A percentile compares a stretch with the other conserved stretches of the same genome.
Conservation (phyloP, 1,140 invertebrate species). For the Gryllus bimaculatus region DNA sequence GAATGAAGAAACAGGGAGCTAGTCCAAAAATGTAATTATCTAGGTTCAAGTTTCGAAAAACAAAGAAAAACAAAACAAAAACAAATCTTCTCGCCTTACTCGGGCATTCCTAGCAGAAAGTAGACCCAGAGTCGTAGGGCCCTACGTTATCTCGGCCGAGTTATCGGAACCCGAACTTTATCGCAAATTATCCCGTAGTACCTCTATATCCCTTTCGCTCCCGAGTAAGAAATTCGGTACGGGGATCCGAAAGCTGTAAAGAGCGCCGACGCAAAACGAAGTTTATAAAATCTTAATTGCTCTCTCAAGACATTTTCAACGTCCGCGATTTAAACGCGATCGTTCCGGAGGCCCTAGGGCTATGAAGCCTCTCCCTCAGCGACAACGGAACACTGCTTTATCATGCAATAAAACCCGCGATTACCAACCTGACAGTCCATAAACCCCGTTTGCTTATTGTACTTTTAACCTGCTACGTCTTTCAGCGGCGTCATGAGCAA, state of each 20-base stretch:
- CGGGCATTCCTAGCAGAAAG: too few species aligned
- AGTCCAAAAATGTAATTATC: too few species aligned
- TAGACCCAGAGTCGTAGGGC: too few species aligned
- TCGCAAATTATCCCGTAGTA: background rate
- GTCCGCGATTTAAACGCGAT: background rate
- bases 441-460: constrained; percentile 4
- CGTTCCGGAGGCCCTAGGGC: background rate
- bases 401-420: background rate
- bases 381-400: background rate
- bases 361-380: background rate
- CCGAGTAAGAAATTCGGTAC: background rate
- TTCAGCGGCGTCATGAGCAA: background rate
- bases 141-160: too few species aligned
- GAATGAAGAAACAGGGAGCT: too few species aligned
- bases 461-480: constrained; percentile 4
- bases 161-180: background rate
- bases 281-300: constrained; percentile 6
- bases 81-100: too few species aligned
- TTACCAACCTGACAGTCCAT: constrained; percentile 1
- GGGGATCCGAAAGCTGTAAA: background rate
- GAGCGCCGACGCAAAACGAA: background rate
- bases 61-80: too few species aligned
- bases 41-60: too few species aligned
- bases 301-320: background rate
- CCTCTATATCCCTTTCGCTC: background rate